phyloP scores from a whole-genome alignment of 2,113 vertebrate genomes.

The Dasyprocta punctata region DNA sequence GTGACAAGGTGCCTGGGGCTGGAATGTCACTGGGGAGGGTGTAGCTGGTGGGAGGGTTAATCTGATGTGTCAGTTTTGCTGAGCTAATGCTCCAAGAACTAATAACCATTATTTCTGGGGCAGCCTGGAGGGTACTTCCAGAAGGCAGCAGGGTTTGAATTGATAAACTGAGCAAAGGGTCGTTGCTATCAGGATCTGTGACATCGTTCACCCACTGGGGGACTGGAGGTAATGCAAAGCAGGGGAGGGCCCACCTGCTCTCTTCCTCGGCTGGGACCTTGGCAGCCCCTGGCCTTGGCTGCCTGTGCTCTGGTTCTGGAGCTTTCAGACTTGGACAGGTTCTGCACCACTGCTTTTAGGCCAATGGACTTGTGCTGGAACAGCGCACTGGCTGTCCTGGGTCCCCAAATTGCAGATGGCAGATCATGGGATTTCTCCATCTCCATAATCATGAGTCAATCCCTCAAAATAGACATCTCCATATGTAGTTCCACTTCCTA shows the following conservation, averaged over 20 bases:
- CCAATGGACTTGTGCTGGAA: not conserved
- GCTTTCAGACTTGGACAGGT: not conserved
- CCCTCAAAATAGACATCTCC: not conserved
- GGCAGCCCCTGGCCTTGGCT: accelerated
- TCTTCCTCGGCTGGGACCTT: not conserved
- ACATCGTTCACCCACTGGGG: accelerated
- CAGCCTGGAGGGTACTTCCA: not conserved
- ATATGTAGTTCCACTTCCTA: not conserved
- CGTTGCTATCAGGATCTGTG: accelerated
- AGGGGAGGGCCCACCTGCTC: accelerated
- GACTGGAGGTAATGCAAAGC: not conserved
- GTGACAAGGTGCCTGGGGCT: too few species aligned
- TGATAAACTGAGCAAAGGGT: too few species aligned
- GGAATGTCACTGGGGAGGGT: not conserved
- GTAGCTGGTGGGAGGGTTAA: not conserved
- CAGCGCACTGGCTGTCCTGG: not conserved
- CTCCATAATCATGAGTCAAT: not conserved
- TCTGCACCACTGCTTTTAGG: too few species aligned
- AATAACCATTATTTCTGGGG: not conserved
- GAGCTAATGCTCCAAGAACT: too few species aligned
- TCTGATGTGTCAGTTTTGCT: not conserved
- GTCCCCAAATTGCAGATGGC: not conserved
- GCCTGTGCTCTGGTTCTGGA: not conserved
- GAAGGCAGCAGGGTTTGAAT: not conserved
- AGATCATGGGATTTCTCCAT: not conserved